Evolutionary conservation across 2,888 invertebrate genomes (phyloP), one percentile per base, ranked within the genome.

Genomic region (Clitarchus hookeri): DNA sequence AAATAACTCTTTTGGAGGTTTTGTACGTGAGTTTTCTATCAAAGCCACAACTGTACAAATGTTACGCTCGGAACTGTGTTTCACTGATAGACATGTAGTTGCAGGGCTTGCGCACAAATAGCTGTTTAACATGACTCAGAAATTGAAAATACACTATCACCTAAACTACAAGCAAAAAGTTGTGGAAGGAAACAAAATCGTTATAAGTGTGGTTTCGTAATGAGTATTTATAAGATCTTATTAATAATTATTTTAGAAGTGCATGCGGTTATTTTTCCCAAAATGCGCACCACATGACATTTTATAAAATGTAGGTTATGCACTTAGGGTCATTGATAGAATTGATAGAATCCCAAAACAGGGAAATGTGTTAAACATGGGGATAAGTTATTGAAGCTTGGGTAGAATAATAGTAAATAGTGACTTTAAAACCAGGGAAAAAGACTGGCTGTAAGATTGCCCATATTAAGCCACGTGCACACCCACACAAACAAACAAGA

Each of bases 381-480:
- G 65, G n/a, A 16, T 9, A 19, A 16, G 65, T 65, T 65, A 65
- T n/a, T n/a, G n/a, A 23, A 65, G 65, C n/a, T n/a, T 27, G 44
- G 2, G n/a, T 23, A 84, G 36, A 65, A 77, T 77, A 16, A 19
- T 44, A n/a, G 77, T 16, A 65, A 26, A 53, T 84, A 25, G 44
- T 26, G 44, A 65, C 77, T 84, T 25, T 25, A 27, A 84, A 84
- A 84, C 27, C 83, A 54, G 65, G 11, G 36, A 44, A 27, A 44
- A 53, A 36, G 44, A n/a, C 23, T 65, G 86, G 36, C 82, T 27
- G 79, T 36, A 36, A 26, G 27, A 16, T 53, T 48, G 65, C 65
- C 65, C 65, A n/a, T 65, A 19, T n/a, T n/a, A 83, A 25, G 65
- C 80, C 80, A 84, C 84, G 54, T 82, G 82, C 86, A 86, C 54